Base-by-base conservation (phyloP, 2,113 vertebrate genomes). In the Sardina pilchardus region DNA sequence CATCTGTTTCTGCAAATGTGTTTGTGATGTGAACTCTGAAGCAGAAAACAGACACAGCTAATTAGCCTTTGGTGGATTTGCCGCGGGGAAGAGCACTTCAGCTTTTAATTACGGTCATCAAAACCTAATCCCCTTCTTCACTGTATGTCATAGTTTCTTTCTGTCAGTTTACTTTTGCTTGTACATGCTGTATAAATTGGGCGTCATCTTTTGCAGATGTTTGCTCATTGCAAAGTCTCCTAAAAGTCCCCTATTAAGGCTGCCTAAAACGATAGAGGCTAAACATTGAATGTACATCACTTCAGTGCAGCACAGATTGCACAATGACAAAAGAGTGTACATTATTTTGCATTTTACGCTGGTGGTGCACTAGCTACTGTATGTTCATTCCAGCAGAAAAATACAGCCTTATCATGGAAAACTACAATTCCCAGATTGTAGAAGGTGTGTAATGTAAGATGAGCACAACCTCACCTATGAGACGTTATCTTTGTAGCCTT, bases 91-190 rank as follows among this genome's bases (percentile, higher is more conserved):
- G 45, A 5, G 36, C 36, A 50, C 53, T 84, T 88, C 84, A 83
- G 84, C 50, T 81, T 90, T 89, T 89, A 91, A 91, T 91, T 91
- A 91, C 84, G 78, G 71, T 88, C 86, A 91, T 88, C 86, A 86
- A 48, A 83, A 89, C 82, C 84, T 83, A 88, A 88, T 87, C 88
- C 84, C 81, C 86, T 86, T 43, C 24, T 67, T 88, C 39, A 43
- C 9, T 81, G 19, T 81, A 44, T 48, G 19, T 53, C 59, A 42
- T 81, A 78, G 26, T 80, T 48, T 45, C 19, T 83, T 63, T 84
- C 67, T 50, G 82, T 67, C 81, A 45, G 50, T 53, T 84, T 81
- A 42, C 87, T 10, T 53, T 17, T 44, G 50, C 63, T 78, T 78
- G 71, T 78, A 34, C 71, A 78, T 36, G 16, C 71, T 36, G 30